These are phyloP conservation scores for Danaus chrysippus DNA, from an alignment of 2,888 invertebrate species.

Conservation along the genomic window DNA sequence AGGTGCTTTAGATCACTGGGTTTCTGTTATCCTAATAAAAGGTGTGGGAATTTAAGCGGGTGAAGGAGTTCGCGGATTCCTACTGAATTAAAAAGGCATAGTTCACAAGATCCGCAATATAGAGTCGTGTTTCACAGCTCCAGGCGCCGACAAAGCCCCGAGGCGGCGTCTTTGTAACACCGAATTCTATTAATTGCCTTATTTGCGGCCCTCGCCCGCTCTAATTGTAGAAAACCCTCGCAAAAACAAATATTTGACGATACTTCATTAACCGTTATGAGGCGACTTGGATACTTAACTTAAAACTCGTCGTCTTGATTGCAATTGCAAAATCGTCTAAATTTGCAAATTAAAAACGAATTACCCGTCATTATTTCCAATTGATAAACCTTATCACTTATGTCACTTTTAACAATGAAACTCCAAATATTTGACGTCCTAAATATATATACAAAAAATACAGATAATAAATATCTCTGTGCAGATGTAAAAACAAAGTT, in stretches of 20 bases:
- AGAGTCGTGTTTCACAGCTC: conserved; percentile 61
- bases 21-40: conserved; percentile 33
- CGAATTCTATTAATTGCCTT: conserved; percentile 79
- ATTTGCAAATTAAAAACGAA: too few species aligned
- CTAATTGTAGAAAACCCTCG: conserved; percentile 63
- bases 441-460: too few species aligned
- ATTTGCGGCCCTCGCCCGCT: conserved; percentile 63
- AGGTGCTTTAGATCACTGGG: conserved; percentile 38
- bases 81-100: conserved; percentile 34
- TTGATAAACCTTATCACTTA: too few species aligned
- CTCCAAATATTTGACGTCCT: too few species aligned
- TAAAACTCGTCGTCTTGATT: too few species aligned
- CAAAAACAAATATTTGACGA: conserved; percentile 76
- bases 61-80: conserved; percentile 47
- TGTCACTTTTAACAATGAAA: too few species aligned
- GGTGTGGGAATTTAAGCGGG: conserved; percentile 47
- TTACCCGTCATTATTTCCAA: too few species aligned
- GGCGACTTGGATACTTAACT: conserved; percentile 50
- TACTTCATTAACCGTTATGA: conserved; percentile 74
- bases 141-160: conserved; percentile 69
- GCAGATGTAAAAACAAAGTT: conserved; percentile 4
- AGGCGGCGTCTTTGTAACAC: conserved; percentile 70
- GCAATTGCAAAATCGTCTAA: too few species aligned
- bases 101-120: conserved; percentile 45
- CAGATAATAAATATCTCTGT: too few species aligned